Base-by-base conservation (phyloP, 2,797 vertebrate species). In the Salarias fasciatus region DNA sequence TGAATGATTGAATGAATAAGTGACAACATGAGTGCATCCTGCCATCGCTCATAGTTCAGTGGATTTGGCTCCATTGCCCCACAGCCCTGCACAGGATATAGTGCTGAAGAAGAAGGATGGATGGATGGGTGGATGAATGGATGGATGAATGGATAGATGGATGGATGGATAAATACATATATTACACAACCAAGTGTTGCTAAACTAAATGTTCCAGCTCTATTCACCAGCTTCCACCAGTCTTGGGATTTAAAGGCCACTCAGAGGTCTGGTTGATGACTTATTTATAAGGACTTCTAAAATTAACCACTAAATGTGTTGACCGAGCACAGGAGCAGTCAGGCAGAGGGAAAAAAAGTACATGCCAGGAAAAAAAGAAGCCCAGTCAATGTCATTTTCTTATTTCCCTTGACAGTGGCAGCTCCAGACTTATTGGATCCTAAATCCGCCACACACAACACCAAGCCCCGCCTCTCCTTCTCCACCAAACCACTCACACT, bases 371-470 rank as follows among this genome's bases (percentile, higher is more conserved):
- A n/a, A 63, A 3, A 2, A 30, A 35, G 8, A 61, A 65, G 18
- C 18, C 41, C 48, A 49, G 61, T 75, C 37, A 64, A 35, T 62
- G 43, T 33, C 11, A 41, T 62, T 54, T 72, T 67, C 10, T 57
- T 0, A 48, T 74, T 53, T 71, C 54, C 76, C 75, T 82, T 85
- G 49, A 63, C 91, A 98, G 97, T 98, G 96, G 97, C 97, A 93
- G 95, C 96, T 92, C 95, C 96, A 91, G 96, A 98, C 86, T 93
- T 98, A 88, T 92, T 98, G 95, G 96, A 98, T 89, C 96, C 96
- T 68, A 97, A 97, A 95, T 93, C 95, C 72, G 95, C 95, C 56
- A 94, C 96, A 91, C 95, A 97, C 86, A 97, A 97, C 93, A 95
- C 90, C 85, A 98, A 98, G 91, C 96, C 97, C 53, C 94, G 96